Base-by-base conservation (phyloP, 2,888 invertebrate genomes). In the Agrilus mali region DNA sequence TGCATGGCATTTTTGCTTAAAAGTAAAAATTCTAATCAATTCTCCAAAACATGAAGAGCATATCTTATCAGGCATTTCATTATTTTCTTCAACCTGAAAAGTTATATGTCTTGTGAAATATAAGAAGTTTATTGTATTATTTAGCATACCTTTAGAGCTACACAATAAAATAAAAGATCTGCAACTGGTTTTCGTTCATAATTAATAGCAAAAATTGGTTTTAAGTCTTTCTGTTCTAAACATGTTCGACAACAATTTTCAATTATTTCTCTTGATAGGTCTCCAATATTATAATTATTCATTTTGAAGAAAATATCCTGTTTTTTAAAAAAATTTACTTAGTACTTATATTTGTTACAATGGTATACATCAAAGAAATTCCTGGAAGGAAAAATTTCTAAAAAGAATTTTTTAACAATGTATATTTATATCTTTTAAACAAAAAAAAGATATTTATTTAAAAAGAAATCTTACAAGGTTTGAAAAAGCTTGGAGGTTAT, bases 41-140 rank as follows among this genome's bases (percentile, higher is more conserved):
- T 46, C 44, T 5, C 33, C 14, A 37, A 46, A 39, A 38, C 48
- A 48, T 13, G 22, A 40, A 12, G 32, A 15, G 40, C 49, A 49
- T 16, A 49, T 49, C 22, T 45, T 43, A 37, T 49, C 41, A 7
- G 49, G 49, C 20, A 49, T 39, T 22, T 37, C 13, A 34, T 49
- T 45, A 13, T 45, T 36, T 33, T 39, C 36, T 8, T 40, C 15
- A 12, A 49, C 22, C 49, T 49, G 22, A 7, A 49, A 48, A 36
- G 31, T 10, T 36, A 6, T 12, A 20, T n/a, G 4, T 22, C 12
- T 40, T n/a, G 20, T 7, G 5, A 40, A 16, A 31, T 12, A n/a
- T 22, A 4, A 7, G 34, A 16, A 13, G 7, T 12, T 4, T 40
- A 15, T 27, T 40, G 13, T 14, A 6, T 14, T 3, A 12, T 6